phyloP scores from a whole-genome alignment of 2,888 invertebrate genomes.

The Zele albiditarsus region DNA sequence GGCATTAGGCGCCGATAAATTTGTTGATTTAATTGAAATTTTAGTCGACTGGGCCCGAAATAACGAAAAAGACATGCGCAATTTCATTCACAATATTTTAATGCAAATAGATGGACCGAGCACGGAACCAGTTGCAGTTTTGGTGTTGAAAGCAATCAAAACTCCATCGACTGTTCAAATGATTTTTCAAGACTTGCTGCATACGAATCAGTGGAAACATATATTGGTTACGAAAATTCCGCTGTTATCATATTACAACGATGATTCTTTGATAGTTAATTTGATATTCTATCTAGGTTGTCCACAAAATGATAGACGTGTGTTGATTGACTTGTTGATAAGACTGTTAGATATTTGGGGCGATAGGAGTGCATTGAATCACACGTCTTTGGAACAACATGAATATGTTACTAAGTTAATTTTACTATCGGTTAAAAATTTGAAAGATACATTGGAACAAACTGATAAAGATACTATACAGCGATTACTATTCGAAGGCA shows the following conservation, averaged over 20 bases:
- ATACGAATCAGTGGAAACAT: constrained; percentile 77
- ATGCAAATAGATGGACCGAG: constrained; percentile 76
- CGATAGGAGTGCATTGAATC: constrained; percentile 77
- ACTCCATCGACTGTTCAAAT: constrained; percentile 69
- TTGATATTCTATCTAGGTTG: constrained; percentile 78
- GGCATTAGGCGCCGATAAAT: constrained; percentile 75
- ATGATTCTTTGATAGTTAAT: constrained; percentile 76
- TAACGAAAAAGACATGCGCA: constrained; percentile 54
- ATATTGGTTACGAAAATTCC: constrained; percentile 79
- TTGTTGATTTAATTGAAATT: constrained; percentile 75
- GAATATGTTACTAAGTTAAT: constrained; percentile 81
- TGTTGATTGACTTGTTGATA: constrained; percentile 73
- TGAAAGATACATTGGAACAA: constrained; percentile 60
- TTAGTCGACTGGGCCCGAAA: constrained; percentile 74
- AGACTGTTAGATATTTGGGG: constrained; percentile 81
- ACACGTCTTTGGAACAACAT: constrained; percentile 81
- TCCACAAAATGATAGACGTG: constrained; percentile 59
- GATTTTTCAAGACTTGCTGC: constrained; percentile 73
- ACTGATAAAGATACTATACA: constrained; percentile 71
- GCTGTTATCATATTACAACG: constrained; percentile 74
- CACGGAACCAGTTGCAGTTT: constrained; percentile 76
- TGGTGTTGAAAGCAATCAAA: constrained; percentile 75
- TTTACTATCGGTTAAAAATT: constrained; percentile 76
- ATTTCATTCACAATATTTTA: constrained; percentile 74
- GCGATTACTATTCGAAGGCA: constrained; percentile 77